Evolutionary conservation across 2,888 invertebrate genomes (phyloP).

Genomic region (Tetrapedia diversipes): DNA sequence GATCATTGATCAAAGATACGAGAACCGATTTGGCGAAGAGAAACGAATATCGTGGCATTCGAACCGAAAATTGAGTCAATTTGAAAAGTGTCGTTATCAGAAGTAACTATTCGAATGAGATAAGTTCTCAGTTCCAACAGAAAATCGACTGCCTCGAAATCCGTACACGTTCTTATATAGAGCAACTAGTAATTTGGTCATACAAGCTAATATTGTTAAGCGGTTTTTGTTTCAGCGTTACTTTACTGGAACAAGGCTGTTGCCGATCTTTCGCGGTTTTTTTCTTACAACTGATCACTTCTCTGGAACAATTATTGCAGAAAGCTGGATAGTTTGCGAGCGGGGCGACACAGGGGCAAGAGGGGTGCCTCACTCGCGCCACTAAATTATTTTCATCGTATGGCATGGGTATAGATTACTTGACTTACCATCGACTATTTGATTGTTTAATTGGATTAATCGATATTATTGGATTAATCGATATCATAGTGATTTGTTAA

Average conservation of each 20-base stretch:
- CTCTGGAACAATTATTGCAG: neutral
- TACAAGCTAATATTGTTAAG: conserved; percentile 28
- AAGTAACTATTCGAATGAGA: neutral
- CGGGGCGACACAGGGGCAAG: no score
- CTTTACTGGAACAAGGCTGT: conserved; percentile 47
- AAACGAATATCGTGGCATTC: conserved; percentile 25
- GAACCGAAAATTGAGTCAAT: neutral
- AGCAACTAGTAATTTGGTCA: conserved; percentile 4
- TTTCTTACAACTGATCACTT: neutral
- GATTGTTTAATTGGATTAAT: no score
- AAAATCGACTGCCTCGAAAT: conserved; percentile 31
- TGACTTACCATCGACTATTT: no score
- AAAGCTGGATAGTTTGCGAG: neutral
- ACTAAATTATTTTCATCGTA: no score
- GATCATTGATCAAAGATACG: conserved; percentile 56
- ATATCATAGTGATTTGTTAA: no score
- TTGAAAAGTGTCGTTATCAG: neutral
- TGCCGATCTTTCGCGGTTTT: conserved; percentile 7
- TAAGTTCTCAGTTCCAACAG: neutral
- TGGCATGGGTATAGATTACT: no score
- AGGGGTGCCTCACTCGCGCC: no score
- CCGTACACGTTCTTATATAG: conserved; percentile 50
- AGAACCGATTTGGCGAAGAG: conserved; percentile 29
- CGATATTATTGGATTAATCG: no score
- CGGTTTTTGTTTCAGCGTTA: conserved; percentile 23